These are phyloP conservation scores for Lepisosteus osseus DNA, from an alignment of 2,113 vertebrate genomes.

Conservation along the genomic window DNA sequence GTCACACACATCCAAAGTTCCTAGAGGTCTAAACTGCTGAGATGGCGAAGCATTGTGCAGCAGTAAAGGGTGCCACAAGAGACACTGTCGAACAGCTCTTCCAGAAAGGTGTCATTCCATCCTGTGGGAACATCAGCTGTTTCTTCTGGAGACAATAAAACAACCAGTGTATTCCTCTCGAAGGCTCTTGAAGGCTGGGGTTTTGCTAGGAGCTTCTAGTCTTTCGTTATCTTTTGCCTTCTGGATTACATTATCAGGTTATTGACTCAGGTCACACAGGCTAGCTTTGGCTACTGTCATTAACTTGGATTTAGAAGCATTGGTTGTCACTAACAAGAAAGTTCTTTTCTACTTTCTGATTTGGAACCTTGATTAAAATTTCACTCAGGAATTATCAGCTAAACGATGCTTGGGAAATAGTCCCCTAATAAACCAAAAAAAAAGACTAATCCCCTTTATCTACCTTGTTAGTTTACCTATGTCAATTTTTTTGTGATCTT, in stretches of 20 bases:
- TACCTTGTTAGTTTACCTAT: not conserved
- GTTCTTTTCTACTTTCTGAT: conserved; percentile 22
- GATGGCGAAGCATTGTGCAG: too few species aligned
- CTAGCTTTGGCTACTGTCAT: conserved; percentile 26
- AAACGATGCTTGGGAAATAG: conserved; percentile 4
- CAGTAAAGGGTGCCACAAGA: not conserved
- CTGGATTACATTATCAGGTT: conserved; percentile 26
- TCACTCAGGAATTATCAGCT: conserved; percentile 20
- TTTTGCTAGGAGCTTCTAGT: not conserved
- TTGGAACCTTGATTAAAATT: conserved; percentile 33
- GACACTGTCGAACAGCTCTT: not conserved
- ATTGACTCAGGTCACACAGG: conserved; percentile 30
- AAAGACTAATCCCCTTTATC: conserved; percentile 5
- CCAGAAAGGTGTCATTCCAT: not conserved
- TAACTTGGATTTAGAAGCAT: conserved; percentile 14
- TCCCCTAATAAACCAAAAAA: not conserved
- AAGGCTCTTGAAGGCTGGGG: not conserved
- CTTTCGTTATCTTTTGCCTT: conserved; percentile 5
- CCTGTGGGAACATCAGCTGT: not conserved
- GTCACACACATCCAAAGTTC: too few species aligned
- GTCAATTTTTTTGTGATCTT: not conserved
- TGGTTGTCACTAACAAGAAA: conserved; percentile 24
- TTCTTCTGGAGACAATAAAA: not conserved
- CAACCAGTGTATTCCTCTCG: not conserved
- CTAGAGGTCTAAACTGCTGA: too few species aligned